These are phyloP conservation scores for Holocentrus rufus DNA, from an alignment of 2,797 vertebrate genomes.

Conservation along the genomic window DNA sequence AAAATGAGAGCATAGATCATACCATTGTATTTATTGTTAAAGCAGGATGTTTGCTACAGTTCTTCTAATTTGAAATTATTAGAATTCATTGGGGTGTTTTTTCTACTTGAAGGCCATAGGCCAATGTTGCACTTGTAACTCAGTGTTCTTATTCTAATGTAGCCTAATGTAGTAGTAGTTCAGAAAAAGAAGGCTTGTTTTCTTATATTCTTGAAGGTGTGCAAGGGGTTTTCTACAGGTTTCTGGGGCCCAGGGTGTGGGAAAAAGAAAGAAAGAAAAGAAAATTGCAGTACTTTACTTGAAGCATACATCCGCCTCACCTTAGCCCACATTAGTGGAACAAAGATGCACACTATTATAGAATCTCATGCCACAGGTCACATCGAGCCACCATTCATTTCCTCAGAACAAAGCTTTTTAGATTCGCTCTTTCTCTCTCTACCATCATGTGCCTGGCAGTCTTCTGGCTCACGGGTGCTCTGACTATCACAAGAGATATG, in stretches of 20 bases:
- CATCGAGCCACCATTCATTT: slow-evolving; percentile 14
- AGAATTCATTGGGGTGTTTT: no score
- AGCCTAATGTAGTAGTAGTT: background rate
- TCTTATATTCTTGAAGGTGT: slow-evolving; percentile 2
- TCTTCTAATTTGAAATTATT: no score
- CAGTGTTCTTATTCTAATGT: no score
- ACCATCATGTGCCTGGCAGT: slow-evolving; percentile 41
- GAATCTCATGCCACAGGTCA: slow-evolving; percentile 3
- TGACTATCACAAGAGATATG: slow-evolving; percentile 41
- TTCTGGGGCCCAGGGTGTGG: background rate
- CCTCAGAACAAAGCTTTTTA: slow-evolving; percentile 31
- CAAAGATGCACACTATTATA: slow-evolving; percentile 9
- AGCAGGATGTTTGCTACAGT: no score
- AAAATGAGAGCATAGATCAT: no score
- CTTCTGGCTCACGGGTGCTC: slow-evolving; percentile 27
- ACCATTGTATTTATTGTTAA: no score
- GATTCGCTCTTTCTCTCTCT: slow-evolving; percentile 9
- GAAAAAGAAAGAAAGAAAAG: no score
- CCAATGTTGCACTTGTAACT: no score
- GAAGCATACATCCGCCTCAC: background rate
- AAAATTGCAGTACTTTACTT: background rate
- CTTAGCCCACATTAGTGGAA: background rate
- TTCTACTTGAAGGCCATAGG: no score
- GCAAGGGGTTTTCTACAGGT: slow-evolving; percentile 2
- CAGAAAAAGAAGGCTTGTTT: background rate